These are phyloP conservation scores for Bubo scandiacus DNA, from an alignment of 2,113 vertebrate species.

Conservation along the genomic window DNA sequence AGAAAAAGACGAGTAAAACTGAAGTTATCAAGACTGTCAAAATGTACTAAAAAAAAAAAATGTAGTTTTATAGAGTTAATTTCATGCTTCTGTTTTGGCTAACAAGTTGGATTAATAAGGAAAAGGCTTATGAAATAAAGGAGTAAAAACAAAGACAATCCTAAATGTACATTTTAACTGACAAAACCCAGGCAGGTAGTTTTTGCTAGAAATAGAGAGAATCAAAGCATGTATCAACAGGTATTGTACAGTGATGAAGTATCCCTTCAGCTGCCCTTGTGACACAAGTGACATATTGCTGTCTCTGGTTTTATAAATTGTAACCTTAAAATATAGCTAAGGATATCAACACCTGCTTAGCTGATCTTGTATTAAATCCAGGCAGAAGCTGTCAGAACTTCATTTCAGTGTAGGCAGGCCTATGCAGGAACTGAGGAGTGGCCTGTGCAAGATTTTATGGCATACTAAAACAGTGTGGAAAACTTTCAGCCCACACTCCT, in stretches of 20 bases:
- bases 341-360: conserved; percentile 12
- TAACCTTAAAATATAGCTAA: not conserved
- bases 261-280: not conserved
- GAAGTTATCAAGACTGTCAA: not conserved
- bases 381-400: conserved; percentile 6
- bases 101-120: not conserved
- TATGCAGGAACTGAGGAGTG: conserved; percentile 23
- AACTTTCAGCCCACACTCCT: conserved; percentile 17
- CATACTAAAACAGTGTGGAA: conserved; percentile 2
- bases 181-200: not conserved
- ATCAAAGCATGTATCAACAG: not conserved
- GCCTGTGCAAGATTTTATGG: not conserved
- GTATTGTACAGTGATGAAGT: not conserved
- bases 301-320: not conserved
- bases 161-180: not conserved
- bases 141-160: not conserved
- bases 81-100: not conserved
- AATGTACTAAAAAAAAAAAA: not conserved
- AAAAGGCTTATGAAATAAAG: not conserved
- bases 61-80: not conserved
- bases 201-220: not conserved
- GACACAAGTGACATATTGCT: not conserved
- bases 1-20: not conserved
- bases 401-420: conserved; percentile 18
- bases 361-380: conserved; percentile 10